Conservation (phyloP, 2,113 vertebrate genomes). For the Sinocyclocheilus anophthalmus region DNA sequence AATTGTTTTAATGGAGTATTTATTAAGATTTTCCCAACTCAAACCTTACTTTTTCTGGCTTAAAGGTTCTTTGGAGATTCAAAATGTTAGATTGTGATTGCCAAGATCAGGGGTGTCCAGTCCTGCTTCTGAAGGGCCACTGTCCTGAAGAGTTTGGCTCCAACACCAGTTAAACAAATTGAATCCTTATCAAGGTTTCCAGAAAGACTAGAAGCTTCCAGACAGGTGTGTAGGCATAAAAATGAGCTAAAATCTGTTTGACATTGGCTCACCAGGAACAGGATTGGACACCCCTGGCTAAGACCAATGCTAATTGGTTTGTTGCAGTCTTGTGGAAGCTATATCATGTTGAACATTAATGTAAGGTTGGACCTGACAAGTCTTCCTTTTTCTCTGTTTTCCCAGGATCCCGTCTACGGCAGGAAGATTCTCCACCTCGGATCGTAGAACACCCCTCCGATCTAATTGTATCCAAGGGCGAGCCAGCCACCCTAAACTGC, state of each 20-base stretch:
- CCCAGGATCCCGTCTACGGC: conserved; percentile 94
- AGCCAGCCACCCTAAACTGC: conserved; percentile 97
- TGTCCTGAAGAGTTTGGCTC: neutral
- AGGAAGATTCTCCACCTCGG: conserved; percentile 95
- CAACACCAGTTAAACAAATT: neutral
- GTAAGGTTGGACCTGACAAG: neutral
- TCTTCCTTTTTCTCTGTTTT: conserved; percentile 26
- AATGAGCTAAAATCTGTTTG: neutral
- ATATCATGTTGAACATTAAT: neutral
- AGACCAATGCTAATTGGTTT: neutral
- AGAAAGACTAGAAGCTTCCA: neutral
- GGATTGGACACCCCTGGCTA: neutral
- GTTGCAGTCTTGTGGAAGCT: neutral
- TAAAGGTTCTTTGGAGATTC: neutral
- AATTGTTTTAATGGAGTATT: neutral
- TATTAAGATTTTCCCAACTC: neutral
- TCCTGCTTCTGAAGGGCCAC: too few relatives aligned
- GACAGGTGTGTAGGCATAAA: neutral
- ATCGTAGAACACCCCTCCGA: conserved; percentile 98
- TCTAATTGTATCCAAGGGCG: conserved; percentile 97
- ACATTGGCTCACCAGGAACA: neutral
- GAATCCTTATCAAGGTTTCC: neutral
- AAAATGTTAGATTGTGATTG: neutral
- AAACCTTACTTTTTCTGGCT: neutral
- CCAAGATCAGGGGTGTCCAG: neutral